Percentiles rank a stretch among this genome's conserved stretches.
phyloP scores from a whole-genome alignment of 2,113 vertebrate species.

The Ctenomys sociabilis region DNA sequence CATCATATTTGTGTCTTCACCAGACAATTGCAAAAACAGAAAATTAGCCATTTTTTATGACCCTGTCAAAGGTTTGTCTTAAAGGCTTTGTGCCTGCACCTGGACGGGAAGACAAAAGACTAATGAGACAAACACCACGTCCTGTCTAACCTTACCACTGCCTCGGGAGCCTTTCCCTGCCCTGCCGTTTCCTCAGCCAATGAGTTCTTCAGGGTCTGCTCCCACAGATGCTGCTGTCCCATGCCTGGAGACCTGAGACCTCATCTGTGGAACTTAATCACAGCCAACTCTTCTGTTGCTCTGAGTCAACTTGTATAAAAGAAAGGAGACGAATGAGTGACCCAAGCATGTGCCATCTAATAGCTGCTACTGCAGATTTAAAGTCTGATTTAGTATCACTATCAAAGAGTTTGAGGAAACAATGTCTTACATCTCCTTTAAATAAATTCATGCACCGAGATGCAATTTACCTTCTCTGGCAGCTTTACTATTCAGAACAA shows the following conservation, averaged over 20 bases:
- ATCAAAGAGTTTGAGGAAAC: slow-evolving; percentile 81
- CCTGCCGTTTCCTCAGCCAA: not conserved
- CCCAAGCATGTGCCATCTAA: slow-evolving; percentile 81
- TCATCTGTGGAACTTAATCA: slow-evolving; percentile 81
- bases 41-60: slow-evolving; percentile 46
- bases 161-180: not conserved
- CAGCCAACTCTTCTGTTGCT: slow-evolving; percentile 42
- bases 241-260: not conserved
- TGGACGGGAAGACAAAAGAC: not conserved
- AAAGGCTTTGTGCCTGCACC: not conserved
- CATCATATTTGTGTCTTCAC: slow-evolving; percentile 48
- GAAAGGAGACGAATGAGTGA: slow-evolving; percentile 81
- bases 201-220: slow-evolving; percentile 42
- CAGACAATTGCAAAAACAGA: slow-evolving; percentile 70
- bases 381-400: slow-evolving; percentile 86
- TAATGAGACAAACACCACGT: not conserved
- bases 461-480: slow-evolving; percentile 84
- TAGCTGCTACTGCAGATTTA: slow-evolving; percentile 85
- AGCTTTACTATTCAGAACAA: slow-evolving; percentile 86
- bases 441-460: slow-evolving; percentile 84
- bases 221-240: not conserved
- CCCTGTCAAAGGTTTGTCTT: slow-evolving; percentile 34
- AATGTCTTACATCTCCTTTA: slow-evolving; percentile 86
- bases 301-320: slow-evolving; percentile 62
- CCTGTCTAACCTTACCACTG: not conserved